phyloP scores from a whole-genome alignment of 2,888 invertebrate genomes.

The Perdita meconis region DNA sequence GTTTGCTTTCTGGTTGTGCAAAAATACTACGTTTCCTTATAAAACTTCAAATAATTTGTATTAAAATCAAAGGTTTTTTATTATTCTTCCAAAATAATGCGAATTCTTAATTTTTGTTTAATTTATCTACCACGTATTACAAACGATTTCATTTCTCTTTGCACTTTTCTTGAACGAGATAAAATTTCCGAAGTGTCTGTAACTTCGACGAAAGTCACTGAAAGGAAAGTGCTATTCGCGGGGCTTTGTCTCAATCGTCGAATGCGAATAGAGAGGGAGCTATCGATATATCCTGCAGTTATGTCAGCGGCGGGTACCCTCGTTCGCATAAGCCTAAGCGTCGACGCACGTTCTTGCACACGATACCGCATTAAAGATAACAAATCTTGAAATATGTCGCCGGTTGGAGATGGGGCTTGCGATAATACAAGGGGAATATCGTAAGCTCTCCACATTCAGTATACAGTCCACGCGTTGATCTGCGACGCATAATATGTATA shows the following conservation, averaged over 20 bases:
- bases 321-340: slow-evolving; percentile 55
- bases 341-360: slow-evolving; percentile 52
- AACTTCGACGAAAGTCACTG: not conserved
- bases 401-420: slow-evolving; percentile 49
- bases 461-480: slow-evolving; percentile 31
- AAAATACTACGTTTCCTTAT: no score
- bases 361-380: slow-evolving; percentile 68
- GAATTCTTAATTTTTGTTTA: no score
- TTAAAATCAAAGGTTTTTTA: no score
- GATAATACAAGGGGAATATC: slow-evolving; percentile 65
- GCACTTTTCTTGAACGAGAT: no score
- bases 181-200: no score
- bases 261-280: slow-evolving; percentile 24
- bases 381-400: slow-evolving; percentile 75
- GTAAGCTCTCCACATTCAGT: slow-evolving; percentile 56
- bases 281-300: slow-evolving; percentile 44
- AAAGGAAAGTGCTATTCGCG: not conserved
- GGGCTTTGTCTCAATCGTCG: slow-evolving; percentile 14
- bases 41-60: no score
- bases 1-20: no score
- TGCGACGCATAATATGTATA: slow-evolving; percentile 34
- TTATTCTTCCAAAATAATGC: no score
- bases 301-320: slow-evolving; percentile 33
- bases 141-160: no score
- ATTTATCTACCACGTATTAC: no score